These are phyloP conservation scores for Rhadina sibilatrix DNA, from an alignment of 2,113 vertebrate species.

Conservation along the genomic window DNA sequence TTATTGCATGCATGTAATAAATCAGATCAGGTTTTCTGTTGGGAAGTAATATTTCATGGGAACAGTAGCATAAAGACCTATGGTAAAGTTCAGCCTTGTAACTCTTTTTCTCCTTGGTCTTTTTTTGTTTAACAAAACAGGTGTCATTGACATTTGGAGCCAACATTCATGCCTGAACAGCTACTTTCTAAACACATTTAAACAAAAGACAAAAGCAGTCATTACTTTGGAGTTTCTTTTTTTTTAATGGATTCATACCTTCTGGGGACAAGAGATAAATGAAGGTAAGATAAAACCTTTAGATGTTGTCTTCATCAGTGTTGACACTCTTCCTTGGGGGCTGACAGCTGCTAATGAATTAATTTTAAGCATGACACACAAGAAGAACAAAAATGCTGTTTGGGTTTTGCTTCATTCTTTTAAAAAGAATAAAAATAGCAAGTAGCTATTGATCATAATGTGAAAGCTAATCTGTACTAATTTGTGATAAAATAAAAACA, in stretches of 20 bases:
- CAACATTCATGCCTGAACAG: slow-evolving; percentile 50
- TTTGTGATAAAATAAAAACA: not conserved
- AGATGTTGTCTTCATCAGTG: slow-evolving; percentile 67
- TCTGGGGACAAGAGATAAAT: slow-evolving; percentile 72
- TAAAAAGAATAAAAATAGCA: not conserved
- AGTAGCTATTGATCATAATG: not conserved
- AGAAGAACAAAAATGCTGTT: slow-evolving; percentile 2
- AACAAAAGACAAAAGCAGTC: slow-evolving; percentile 53
- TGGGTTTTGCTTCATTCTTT: not conserved
- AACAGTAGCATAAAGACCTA: not conserved
- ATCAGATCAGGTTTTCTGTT: slow-evolving; percentile 4
- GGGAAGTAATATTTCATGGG: not conserved
- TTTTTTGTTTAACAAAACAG: slow-evolving; percentile 45
- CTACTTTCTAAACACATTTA: slow-evolving; percentile 32
- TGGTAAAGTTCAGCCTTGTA: slow-evolving; percentile 14
- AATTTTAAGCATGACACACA: slow-evolving; percentile 64
- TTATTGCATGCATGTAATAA: not conserved
- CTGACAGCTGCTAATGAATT: slow-evolving; percentile 74
- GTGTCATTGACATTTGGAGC: slow-evolving; percentile 42
- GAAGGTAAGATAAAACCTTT: slow-evolving; percentile 68
- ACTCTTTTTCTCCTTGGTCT: not conserved
- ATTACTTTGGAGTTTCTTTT: slow-evolving; percentile 13
- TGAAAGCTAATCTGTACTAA: not conserved
- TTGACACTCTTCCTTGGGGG: slow-evolving; percentile 47
- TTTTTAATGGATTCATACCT: slow-evolving; percentile 54